Evolutionary conservation across 2,113 vertebrate genomes (phyloP).

Genomic region (Laticauda colubrina): DNA sequence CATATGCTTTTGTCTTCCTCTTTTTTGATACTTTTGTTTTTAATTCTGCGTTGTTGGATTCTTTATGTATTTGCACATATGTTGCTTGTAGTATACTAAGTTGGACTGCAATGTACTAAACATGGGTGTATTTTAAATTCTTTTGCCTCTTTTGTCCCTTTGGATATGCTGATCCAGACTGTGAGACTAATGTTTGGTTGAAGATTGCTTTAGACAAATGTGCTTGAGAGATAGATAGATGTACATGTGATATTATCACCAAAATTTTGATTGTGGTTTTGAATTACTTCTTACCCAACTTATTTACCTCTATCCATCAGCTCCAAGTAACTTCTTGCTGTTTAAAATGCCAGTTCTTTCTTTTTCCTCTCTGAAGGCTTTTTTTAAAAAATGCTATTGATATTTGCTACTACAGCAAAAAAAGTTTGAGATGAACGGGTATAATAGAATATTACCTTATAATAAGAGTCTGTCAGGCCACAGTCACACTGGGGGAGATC

Average conservation of each 20-base stretch:
- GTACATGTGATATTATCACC: background rate
- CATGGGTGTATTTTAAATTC: background rate
- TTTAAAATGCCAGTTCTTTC: constrained; percentile 37
- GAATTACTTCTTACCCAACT: constrained; percentile 26
- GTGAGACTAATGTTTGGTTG: background rate
- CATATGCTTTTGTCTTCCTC: background rate
- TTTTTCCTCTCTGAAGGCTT: constrained; percentile 34
- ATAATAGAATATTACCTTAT: constrained; percentile 62
- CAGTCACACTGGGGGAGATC: constrained; percentile 58
- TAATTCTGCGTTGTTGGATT: background rate
- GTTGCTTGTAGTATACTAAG: background rate
- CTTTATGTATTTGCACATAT: background rate
- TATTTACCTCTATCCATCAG: constrained; percentile 30
- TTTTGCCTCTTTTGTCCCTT: background rate
- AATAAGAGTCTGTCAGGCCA: constrained; percentile 71
- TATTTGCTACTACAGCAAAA: constrained; percentile 69
- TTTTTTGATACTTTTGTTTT: background rate
- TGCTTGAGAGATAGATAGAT: background rate
- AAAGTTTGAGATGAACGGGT: constrained; percentile 70
- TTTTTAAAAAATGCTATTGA: constrained; percentile 43
- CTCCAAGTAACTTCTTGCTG: background rate
- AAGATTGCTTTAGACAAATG: background rate
- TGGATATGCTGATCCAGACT: background rate
- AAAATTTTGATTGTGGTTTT: background rate
- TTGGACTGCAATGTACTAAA: background rate